Conservation (phyloP, 1,140 invertebrate genomes). For the Chymomyza costata region DNA sequence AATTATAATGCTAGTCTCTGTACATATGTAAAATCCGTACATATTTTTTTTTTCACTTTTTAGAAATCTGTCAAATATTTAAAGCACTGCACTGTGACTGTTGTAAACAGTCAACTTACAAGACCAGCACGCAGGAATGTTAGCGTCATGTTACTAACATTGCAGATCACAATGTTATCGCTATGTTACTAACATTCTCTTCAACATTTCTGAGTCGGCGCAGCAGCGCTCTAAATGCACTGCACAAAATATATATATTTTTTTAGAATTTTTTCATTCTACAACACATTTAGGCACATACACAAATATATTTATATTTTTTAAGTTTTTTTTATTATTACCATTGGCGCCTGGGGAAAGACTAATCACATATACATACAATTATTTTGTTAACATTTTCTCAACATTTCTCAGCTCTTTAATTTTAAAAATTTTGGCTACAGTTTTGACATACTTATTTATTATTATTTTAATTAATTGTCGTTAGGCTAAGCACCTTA, state of each 20-base stretch:
- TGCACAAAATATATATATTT: conserved; percentile 15
- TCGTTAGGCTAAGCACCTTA: conserved; percentile 40
- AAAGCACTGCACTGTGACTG: conserved; percentile 21
- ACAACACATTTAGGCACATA: conserved; percentile 8
- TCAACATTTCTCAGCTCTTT: conserved; percentile 12
- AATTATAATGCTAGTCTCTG: conserved; percentile 11
- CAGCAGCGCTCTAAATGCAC: conserved; percentile 14
- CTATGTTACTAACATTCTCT: conserved; percentile 39
- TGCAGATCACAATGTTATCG: too few species aligned
- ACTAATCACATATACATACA: conserved; percentile 65
- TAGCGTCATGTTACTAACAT: conserved; percentile 30
- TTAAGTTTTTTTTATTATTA: conserved; percentile 15
- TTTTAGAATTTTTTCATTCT: conserved; percentile 29
- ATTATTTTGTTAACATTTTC: conserved; percentile 37
- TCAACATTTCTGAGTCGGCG: too few species aligned
- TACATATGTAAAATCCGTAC: conserved; percentile 16
- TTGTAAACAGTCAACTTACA: conserved; percentile 1
- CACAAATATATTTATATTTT: conserved; percentile 1
- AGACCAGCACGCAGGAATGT: conserved; percentile 22
- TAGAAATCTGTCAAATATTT: conserved; percentile 13
- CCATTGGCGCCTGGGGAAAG: conserved; percentile 74
- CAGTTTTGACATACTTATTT: conserved; percentile 18
- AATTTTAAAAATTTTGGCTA: too few species aligned
- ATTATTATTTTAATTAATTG: conserved; percentile 37
- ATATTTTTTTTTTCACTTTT: conserved; percentile 12